phyloP scores from a whole-genome alignment of 30 jellyfish, hydroid and myxozoan genomes.

The Morbakka virulenta region DNA sequence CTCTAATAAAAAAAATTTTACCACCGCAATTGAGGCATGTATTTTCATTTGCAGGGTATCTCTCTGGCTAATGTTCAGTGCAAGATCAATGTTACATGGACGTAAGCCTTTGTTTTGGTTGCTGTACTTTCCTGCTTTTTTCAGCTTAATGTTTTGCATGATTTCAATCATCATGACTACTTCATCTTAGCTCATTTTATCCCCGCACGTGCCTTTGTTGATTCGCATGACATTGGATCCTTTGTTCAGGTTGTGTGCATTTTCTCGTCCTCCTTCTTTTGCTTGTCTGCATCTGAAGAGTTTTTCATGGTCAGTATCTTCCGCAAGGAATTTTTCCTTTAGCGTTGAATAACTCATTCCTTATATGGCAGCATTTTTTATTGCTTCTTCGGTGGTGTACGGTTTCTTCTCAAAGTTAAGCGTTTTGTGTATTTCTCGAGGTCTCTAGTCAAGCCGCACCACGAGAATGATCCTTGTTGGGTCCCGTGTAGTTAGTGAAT shows the following conservation, averaged over 20 bases:
- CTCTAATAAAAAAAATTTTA: no score
- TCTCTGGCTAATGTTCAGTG: no score
- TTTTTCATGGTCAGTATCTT: slow-evolving; percentile 16
- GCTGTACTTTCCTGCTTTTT: slow-evolving; percentile 20
- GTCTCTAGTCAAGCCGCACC: no score
- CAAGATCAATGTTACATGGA: slow-evolving; percentile 18
- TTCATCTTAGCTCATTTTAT: background rate
- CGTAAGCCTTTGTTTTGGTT: slow-evolving; percentile 6
- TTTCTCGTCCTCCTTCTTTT: slow-evolving; percentile 16
- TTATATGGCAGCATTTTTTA: slow-evolving; percentile 16
- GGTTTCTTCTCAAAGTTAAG: no score
- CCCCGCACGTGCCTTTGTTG: background rate
- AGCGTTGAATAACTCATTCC: slow-evolving; percentile 1
- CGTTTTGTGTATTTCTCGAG: no score
- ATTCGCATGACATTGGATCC: background rate
- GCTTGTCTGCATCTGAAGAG: slow-evolving; percentile 31
- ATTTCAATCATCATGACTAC: slow-evolving; percentile 9
- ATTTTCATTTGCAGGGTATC: no score
- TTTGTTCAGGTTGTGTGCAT: slow-evolving; percentile 16
- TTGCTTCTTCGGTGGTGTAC: slow-evolving; percentile 26
- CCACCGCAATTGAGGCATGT: no score
- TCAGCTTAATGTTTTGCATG: slow-evolving; percentile 1
- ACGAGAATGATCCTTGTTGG: no score
- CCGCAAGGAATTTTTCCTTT: slow-evolving; percentile 11
- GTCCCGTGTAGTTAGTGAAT: no score